Evolutionary conservation across 1,140 invertebrate genomes (phyloP).

Genomic region (Dysdera silvatica): DNA sequence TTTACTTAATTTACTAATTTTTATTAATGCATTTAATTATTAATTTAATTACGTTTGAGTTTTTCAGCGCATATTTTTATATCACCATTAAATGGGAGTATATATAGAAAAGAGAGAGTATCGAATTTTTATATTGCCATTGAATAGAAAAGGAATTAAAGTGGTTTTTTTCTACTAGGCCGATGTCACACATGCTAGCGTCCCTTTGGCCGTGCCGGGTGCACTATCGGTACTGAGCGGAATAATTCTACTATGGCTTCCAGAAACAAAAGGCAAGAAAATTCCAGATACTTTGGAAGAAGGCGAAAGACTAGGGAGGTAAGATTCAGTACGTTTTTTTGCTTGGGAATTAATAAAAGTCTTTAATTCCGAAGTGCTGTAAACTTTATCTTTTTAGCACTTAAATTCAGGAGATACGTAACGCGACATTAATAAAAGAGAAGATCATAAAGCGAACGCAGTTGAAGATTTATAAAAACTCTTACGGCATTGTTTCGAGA

Average conservation of each 20-base stretch:
- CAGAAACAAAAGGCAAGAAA: constrained; percentile 18
- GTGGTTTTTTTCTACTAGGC: constrained; percentile 1
- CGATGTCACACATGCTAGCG: constrained; percentile 9
- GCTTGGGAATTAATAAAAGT: neutral
- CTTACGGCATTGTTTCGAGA: neutral
- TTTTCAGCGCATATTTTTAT: no score
- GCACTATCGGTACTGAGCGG: constrained; percentile 23
- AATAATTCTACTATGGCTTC: constrained; percentile 18
- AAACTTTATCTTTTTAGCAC: no score
- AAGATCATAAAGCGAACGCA: no score
- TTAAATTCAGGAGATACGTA: no score
- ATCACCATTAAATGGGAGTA: no score
- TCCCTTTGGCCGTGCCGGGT: constrained; percentile 20
- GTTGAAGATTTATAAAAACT: neutral
- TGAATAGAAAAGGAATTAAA: no score
- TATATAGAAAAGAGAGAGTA: no score
- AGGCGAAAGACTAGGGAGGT: constrained; percentile 32
- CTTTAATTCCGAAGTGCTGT: neutral
- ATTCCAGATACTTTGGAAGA: constrained; percentile 31
- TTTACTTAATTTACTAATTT: no score
- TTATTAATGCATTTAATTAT: no score
- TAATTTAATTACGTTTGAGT: no score
- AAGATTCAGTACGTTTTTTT: neutral
- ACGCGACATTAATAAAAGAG: no score
- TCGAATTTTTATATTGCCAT: no score